phyloP scores from a whole-genome alignment of 2,113 vertebrate genomes.

The Hassar affinis region DNA sequence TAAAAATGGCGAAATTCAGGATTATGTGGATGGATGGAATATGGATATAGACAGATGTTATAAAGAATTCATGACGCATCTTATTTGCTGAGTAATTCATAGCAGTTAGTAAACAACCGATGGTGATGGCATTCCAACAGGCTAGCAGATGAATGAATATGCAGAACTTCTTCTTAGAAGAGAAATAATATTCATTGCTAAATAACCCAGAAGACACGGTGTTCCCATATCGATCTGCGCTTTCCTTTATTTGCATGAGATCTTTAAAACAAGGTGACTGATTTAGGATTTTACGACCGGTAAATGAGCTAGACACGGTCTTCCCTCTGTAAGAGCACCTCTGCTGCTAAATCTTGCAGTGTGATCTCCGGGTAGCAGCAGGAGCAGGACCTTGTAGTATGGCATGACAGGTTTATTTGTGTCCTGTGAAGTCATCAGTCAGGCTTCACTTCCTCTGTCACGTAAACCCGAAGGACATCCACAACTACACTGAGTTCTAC shows the following conservation, averaged over 20 bases:
- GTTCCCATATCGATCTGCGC: not conserved
- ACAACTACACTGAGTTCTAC: not conserved
- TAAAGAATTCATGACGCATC: not conserved
- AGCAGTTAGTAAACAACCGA: not conserved
- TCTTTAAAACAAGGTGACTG: not conserved
- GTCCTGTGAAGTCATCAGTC: conserved; percentile 69
- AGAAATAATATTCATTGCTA: not conserved
- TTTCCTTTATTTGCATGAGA: not conserved
- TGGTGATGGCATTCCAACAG: not conserved
- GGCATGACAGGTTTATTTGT: conserved; percentile 62
- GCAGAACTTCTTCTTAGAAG: not conserved
- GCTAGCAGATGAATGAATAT: not conserved
- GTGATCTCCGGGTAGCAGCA: conserved; percentile 80
- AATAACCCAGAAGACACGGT: not conserved
- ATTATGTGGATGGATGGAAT: not conserved
- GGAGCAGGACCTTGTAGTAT: conserved; percentile 66
- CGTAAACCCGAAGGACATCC: conserved; percentile 1
- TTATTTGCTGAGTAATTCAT: not conserved
- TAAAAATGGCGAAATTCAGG: not conserved
- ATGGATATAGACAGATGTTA: not conserved
- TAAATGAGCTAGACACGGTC: conserved; percentile 63
- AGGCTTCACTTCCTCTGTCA: not conserved
- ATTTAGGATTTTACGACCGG: not conserved
- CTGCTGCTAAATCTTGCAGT: conserved; percentile 84
- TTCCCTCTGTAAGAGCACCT: conserved; percentile 41